Percentiles rank a stretch among this genome's conserved stretches.
Conservation (phyloP, 2,797 vertebrate genomes). For the Pagetopsis macropterus region DNA sequence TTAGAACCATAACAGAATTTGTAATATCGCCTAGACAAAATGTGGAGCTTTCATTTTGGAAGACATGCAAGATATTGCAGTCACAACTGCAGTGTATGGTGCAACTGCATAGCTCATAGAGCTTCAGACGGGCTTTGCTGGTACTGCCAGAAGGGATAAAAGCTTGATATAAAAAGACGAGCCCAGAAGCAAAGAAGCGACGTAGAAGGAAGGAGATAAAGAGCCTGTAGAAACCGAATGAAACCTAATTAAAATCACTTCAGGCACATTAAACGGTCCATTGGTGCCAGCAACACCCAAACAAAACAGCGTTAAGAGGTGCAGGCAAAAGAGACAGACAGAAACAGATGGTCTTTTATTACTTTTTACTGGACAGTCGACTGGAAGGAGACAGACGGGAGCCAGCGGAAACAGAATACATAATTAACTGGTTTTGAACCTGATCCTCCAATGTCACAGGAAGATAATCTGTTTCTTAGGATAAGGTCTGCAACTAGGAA, state of each 20-base stretch:
- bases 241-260: slow-evolving; percentile 55
- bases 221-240: slow-evolving; percentile 25
- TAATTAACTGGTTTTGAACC: slow-evolving; percentile 5
- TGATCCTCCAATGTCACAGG: not conserved
- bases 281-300: slow-evolving; percentile 43
- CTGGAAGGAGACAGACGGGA: slow-evolving; percentile 5
- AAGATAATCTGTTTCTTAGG: not conserved
- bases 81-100: not conserved
- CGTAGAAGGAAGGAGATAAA: not conserved
- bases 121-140: slow-evolving; percentile 15
- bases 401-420: not conserved
- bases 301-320: slow-evolving; percentile 15
- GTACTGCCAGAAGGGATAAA: slow-evolving; percentile 1
- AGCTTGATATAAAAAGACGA: slow-evolving; percentile 5
- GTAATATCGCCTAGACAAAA: not conserved
- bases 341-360: not conserved
- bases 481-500: not conserved
- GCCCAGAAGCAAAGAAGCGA: slow-evolving; percentile 9
- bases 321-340: slow-evolving; percentile 12
- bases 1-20: not conserved
- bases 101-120: slow-evolving; percentile 22
- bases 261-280: slow-evolving; percentile 38
- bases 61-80: slow-evolving; percentile 8
- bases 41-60: not conserved
- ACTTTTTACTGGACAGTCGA: slow-evolving; percentile 6